Evolutionary conservation across 2,888 invertebrate genomes (phyloP).

Genomic region (Athetis lepigone): DNA sequence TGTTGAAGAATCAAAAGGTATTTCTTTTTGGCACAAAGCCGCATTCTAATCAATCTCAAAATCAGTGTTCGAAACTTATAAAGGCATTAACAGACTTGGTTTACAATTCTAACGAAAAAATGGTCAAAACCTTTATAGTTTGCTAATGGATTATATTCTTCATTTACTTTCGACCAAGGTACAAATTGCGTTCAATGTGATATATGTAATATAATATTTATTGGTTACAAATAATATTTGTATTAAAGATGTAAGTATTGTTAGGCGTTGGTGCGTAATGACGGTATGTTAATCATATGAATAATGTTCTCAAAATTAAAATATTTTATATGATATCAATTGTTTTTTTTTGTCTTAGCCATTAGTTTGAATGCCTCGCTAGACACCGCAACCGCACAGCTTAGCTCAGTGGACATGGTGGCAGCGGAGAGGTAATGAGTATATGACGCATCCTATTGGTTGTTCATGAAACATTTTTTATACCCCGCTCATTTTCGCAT

Average conservation of each 20-base stretch:
- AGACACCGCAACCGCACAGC: too few relatives aligned
- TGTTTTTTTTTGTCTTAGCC: conserved; percentile 27
- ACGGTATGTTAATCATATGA: conserved; percentile 56
- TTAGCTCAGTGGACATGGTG: too few relatives aligned
- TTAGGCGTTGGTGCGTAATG: conserved; percentile 56
- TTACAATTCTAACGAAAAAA: neutral
- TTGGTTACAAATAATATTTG: conserved; percentile 68
- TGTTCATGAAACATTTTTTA: neutral
- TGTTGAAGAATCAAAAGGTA: too few relatives aligned
- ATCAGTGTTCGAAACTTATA: neutral
- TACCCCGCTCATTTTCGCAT: too few relatives aligned
- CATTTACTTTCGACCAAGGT: conserved; percentile 68
- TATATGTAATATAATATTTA: conserved; percentile 71
- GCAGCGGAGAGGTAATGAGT: too few relatives aligned
- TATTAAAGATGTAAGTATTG: conserved; percentile 62
- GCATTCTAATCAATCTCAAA: too few relatives aligned
- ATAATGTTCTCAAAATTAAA: conserved; percentile 64
- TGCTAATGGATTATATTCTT: conserved; percentile 28
- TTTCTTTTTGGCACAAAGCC: too few relatives aligned
- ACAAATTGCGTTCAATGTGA: conserved; percentile 83
- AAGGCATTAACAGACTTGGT: neutral
- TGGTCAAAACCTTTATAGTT: conserved; percentile 5
- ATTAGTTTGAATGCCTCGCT: too few relatives aligned
- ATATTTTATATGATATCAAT: conserved; percentile 45
- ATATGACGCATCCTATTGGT: neutral